Base-by-base conservation (phyloP, 2,888 invertebrate genomes). In the Microctonus aethiopoides region DNA sequence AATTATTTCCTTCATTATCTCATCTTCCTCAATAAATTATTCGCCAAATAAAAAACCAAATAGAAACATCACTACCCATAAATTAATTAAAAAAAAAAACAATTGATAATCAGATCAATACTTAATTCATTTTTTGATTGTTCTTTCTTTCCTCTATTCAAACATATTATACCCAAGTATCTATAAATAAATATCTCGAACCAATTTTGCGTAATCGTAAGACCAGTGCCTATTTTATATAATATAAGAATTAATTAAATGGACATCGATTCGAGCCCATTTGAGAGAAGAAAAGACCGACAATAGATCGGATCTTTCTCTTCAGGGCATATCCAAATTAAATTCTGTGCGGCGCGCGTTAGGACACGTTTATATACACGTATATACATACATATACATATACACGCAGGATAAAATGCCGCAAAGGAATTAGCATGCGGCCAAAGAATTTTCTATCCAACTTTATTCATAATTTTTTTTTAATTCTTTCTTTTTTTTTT, bases 401-500 rank as follows among this genome's bases (percentile, higher is more conserved):
- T 16, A 46, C 46, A 46, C 46, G 24, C n/a, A 52, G 26, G 59
- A 65, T n/a, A 36, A 67, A 66, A 61, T 16, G 46, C 70, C 66
- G 66, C 70, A 20, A 29, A 60, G 54, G 59, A 70, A 70, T 70
- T 70, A 70, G 70, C 70, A 70, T 70, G 66, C 41, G 52, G 46
- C 52, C 16, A 57, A 46, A 46, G 65, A 65, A 70, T 60, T 39
- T 60, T 39, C 46, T 62, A 46, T 41, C 16, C 52, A 57, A 60
- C 71, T 73, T 71, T 69, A 63, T 72, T n/a, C n/a, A n/a, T 57
- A 61, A 32, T 41, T 60, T 36, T 59, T 51, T 51, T 64, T 13
- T 54, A 59, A 64, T 59, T 60, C 57, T 61, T 39, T 66, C 61
- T 41, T 22, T 56, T 61, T 51, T 32, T 63, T 68, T 36, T 29